Conservation (phyloP, 1,140 invertebrate genomes). For the Ericerus pela region DNA sequence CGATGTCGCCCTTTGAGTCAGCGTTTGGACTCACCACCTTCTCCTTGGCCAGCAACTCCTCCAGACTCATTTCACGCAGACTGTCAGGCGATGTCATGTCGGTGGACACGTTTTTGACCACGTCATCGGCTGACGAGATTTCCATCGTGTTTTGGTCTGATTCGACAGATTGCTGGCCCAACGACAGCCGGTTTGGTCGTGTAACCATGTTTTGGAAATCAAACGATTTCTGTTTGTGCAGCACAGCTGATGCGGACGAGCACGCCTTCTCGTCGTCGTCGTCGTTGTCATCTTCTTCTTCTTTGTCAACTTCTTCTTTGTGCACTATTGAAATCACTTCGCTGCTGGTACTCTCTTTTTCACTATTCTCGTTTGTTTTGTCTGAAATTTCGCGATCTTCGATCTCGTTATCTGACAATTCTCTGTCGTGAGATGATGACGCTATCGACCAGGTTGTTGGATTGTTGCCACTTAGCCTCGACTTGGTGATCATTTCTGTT, state of each 20-base stretch:
- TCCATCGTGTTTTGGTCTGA: constrained; percentile 3
- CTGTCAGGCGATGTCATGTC: background rate
- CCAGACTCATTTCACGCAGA: background rate
- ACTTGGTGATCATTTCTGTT: too few species aligned
- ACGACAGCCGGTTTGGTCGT: background rate
- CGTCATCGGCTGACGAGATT: constrained; percentile 4
- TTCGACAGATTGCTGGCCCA: background rate
- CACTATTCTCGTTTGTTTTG: background rate
- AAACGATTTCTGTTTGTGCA: too few species aligned
- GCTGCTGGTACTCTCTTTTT: constrained; percentile 2
- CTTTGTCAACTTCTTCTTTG: background rate
- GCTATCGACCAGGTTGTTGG: too few species aligned
- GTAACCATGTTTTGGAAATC: too few species aligned
- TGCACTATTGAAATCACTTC: background rate
- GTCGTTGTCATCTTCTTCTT: background rate
- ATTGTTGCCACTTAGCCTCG: too few species aligned
- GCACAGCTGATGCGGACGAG: too few species aligned
- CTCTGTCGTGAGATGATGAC: too few species aligned
- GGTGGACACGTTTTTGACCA: constrained; percentile 2
- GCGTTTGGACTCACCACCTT: background rate
- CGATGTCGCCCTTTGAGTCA: background rate
- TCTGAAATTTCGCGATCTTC: background rate
- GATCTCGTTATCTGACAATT: too few species aligned
- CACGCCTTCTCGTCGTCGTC: background rate
- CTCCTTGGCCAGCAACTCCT: background rate